Conservation (phyloP, 2,888 invertebrate genomes). For the Hanleya hanleyi region DNA sequence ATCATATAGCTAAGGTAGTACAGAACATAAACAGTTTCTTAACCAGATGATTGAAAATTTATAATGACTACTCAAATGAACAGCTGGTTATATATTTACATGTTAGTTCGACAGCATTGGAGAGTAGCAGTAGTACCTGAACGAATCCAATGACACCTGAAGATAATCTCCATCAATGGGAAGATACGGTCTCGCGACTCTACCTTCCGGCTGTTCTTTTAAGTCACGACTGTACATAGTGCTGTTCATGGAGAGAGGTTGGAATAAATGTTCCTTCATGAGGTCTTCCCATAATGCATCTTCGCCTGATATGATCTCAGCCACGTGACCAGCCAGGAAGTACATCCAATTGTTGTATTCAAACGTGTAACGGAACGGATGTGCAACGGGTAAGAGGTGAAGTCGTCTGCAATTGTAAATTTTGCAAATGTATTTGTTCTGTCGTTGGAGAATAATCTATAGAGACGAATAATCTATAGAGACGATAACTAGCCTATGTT, state of each 20-base stretch:
- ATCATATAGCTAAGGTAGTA: too few species aligned
- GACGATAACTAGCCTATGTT: too few species aligned
- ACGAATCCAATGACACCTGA: too few species aligned
- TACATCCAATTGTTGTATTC: slow-evolving; percentile 3
- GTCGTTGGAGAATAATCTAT: too few species aligned
- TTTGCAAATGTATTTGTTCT: too few species aligned
- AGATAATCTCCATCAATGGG: not conserved
- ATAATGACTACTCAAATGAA: too few species aligned
- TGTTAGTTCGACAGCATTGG: too few species aligned
- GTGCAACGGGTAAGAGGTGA: not conserved
- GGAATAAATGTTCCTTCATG: not conserved
- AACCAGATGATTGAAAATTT: too few species aligned
- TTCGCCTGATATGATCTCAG: not conserved
- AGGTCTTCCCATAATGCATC: not conserved
- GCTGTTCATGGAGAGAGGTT: not conserved
- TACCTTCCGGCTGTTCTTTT: not conserved
- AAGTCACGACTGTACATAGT: not conserved
- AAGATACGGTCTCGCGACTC: not conserved
- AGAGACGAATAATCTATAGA: too few species aligned
- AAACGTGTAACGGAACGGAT: not conserved
- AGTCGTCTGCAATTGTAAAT: not conserved
- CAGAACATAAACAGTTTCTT: too few species aligned
- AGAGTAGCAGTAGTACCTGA: too few species aligned
- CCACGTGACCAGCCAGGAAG: not conserved
- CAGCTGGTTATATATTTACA: too few species aligned